phyloP scores from a whole-genome alignment of 1,140 invertebrate species.

The Tetraneura akinire region DNA sequence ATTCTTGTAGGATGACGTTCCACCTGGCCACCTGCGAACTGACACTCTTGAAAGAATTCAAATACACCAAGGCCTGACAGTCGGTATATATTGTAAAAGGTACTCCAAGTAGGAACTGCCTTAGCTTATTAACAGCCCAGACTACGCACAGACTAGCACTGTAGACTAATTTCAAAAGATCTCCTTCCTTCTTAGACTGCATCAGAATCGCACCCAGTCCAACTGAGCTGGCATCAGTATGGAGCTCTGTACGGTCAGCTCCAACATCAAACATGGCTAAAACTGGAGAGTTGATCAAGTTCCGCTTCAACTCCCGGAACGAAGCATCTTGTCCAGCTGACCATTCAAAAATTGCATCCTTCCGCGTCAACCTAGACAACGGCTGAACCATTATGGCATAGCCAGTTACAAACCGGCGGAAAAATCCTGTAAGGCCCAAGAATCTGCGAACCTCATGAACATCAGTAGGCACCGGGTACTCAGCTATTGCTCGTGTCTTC shows the following conservation, averaged over 20 bases:
- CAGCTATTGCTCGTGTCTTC: background rate
- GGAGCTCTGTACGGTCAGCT: conserved; percentile 14
- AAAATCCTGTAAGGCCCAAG: conserved; percentile 3
- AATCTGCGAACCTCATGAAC: conserved; percentile 1
- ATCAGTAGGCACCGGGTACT: background rate
- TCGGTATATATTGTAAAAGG: background rate
- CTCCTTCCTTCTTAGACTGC: background rate
- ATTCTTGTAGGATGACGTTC: too few relatives aligned
- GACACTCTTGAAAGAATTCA: too few relatives aligned
- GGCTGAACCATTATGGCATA: background rate
- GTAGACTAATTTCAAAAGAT: too few relatives aligned
- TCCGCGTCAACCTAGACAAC: background rate
- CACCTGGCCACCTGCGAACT: too few relatives aligned
- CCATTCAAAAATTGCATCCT: too few relatives aligned
- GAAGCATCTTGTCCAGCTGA: too few relatives aligned
- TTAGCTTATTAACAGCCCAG: conserved; percentile 4
- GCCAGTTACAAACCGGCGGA: background rate
- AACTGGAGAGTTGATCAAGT: background rate
- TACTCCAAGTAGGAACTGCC: background rate
- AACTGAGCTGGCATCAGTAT: conserved; percentile 14
- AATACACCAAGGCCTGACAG: conserved; percentile 41
- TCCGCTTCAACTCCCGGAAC: too few relatives aligned
- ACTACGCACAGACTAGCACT: conserved; percentile 27
- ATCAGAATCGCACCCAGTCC: conserved; percentile 3
- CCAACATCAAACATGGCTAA: background rate